phyloP scores from a whole-genome alignment of 2,113 vertebrate species.

The Noturus placidus region DNA sequence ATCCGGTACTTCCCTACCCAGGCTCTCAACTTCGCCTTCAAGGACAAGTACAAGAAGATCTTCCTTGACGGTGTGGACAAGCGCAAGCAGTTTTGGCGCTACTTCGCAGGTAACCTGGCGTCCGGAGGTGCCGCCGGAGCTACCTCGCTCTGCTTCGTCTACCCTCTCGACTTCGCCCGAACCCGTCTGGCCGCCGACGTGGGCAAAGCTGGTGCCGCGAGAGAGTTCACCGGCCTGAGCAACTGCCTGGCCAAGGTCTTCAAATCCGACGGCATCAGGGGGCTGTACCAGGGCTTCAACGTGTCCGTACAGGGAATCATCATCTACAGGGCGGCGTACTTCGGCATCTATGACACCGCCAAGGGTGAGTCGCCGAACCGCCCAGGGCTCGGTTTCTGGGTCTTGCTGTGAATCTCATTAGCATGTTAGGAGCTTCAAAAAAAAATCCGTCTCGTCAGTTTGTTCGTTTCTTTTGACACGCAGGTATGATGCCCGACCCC shows the following conservation, averaged over 20 bases:
- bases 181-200: constrained; percentile 85
- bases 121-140: constrained; percentile 84
- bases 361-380: constrained; percentile 75
- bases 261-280: constrained; percentile 75
- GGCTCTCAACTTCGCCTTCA: constrained; percentile 91
- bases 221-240: constrained; percentile 82
- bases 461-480: not conserved
- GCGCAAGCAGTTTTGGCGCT: constrained; percentile 85
- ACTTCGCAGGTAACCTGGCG: constrained; percentile 87
- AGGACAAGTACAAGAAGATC: constrained; percentile 89
- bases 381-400: not conserved
- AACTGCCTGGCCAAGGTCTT: constrained; percentile 83
- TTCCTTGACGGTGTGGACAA: constrained; percentile 87
- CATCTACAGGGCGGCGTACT: constrained; percentile 94
- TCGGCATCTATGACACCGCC: constrained; percentile 91
- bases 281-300: constrained; percentile 85
- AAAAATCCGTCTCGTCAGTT: too few species aligned
- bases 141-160: constrained; percentile 86
- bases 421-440: not conserved
- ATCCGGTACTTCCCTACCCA: constrained; percentile 91
- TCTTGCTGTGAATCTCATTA: not conserved
- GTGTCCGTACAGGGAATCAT: constrained; percentile 95
- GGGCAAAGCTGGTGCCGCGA: constrained; percentile 73
- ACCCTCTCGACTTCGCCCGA: constrained; percentile 86
- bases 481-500: constrained; percentile 93